Base-by-base conservation (phyloP, 35 echinoderm and acorn worm genomes). In the Lytechinus variegatus region DNA sequence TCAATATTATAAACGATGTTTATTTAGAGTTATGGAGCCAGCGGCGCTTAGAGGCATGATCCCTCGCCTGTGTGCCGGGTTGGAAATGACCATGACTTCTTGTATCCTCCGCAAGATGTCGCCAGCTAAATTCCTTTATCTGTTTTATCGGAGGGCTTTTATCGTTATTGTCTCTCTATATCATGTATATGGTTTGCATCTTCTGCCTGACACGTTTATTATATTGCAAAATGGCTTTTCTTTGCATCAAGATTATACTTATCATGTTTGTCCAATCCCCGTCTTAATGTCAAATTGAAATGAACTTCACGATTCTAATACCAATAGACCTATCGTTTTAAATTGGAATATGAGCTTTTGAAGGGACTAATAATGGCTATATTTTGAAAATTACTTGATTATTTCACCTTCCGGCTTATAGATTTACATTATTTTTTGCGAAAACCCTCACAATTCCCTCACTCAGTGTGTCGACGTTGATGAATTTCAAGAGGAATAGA, bases 61-160 rank as follows among this genome's bases (percentile, higher is more conserved):
- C 55, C 92, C 54, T 93, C 52, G n/a, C 52, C 55, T 14, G 52
- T 93, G 53, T 57, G 92, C 28, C 92, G 55, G 27, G 92, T 44
- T 44, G 92, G 92, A 93, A 27, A 90, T 93, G 92, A 28, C 92
- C 55, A 54, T 93, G 92, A 93, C 92, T 93, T 93, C 88, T 54
- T 52, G 88, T 90, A 44, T 79, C 66, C 66, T 21, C 66, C 66
- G 66, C 66, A 79, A n/a, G 66, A 79, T 79, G 66, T 79, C 66
- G 66, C 66, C 66, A 79, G 66, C 66, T 79, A 79, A 79, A 79
- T 79, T 14, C 66, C 66, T 79, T 8, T 19, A 79, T 79, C 66
- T 79, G 66, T 79, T 79, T 79, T 79, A 79, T 79, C 66, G 66
- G 66, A 79, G 66, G 33, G 66, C 66, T 79, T 79, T 79, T 79